Base-by-base conservation (phyloP, 1,140 invertebrate genomes). In the Thaumatotibia leucotreta region DNA sequence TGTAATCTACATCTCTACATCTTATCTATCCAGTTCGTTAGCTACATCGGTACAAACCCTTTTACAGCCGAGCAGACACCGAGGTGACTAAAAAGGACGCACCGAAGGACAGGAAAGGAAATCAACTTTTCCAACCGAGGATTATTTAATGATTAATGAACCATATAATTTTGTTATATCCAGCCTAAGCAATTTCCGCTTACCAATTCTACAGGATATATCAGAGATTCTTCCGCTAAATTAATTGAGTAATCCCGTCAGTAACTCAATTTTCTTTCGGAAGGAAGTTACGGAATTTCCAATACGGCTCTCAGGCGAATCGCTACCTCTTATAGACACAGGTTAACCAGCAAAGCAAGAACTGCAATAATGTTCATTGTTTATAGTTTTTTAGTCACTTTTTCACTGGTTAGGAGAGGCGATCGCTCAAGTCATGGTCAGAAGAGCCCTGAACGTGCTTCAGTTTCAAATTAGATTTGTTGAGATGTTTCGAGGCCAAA, bases 211-310 rank as follows among this genome's bases (percentile, higher is more conserved):
- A 39, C 39, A 45, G 39, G 35, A 45, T 45, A n/a, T 22, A n/a
- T 22, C 27, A 35, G 1, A 31, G 24, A 68, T 70, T 66, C 61
- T 58, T 74, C 31, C 35, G 32, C 11, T 17, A 67, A 50, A 62
- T 69, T 74, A 76, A 77, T 76, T 73, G 70, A 70, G 77, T 68
- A 66, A 73, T 74, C 74, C 68, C 65, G 66, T 49, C 33, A 66
- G 64, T 74, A 80, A 77, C 72, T 78, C 75, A 71, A 78, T 82
- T 79, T 73, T 66, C 69, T 70, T 65, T 66, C 64, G 22, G 52
- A 11, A 58, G 52, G 52, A 58, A 58, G 23, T 58, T 27, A 66
- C 70, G 67, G 65, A 76, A 76, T 78, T 77, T 71, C 64, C 69
- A 69, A 70, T 72, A 39, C 39, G 71, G 65, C 52, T 31, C 69